These are phyloP conservation scores for Galbula dea DNA, from an alignment of 2,113 vertebrate species.

Conservation along the genomic window DNA sequence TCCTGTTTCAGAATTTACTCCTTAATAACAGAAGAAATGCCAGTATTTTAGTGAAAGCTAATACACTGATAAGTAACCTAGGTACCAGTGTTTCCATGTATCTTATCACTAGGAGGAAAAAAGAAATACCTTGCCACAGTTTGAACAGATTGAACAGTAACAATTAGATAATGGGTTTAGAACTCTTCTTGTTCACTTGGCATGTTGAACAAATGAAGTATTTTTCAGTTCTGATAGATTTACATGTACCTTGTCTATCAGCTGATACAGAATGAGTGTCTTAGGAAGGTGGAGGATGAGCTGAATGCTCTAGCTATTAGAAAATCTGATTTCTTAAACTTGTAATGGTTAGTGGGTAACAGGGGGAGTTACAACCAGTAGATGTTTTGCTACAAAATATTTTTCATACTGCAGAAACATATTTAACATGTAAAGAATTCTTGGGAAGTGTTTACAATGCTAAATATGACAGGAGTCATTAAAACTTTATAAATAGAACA, in stretches of 20 bases:
- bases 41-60: neutral
- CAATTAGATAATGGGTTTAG: neutral
- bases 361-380: neutral
- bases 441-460: neutral
- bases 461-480: neutral
- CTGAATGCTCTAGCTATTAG: neutral
- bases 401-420: neutral
- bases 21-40: neutral
- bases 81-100: neutral
- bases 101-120: neutral
- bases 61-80: neutral
- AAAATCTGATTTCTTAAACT: neutral
- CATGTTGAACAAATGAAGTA: neutral
- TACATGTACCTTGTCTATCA: neutral
- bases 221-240: neutral
- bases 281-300: neutral
- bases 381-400: neutral
- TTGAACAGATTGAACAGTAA: neutral
- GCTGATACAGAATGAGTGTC: neutral
- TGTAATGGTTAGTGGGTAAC: neutral
- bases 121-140: neutral
- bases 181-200: neutral
- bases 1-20: conserved; percentile 13
- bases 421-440: neutral
- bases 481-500: neutral